Conservation (phyloP, 2,888 invertebrate species). For the Lacanobia oleracea region DNA sequence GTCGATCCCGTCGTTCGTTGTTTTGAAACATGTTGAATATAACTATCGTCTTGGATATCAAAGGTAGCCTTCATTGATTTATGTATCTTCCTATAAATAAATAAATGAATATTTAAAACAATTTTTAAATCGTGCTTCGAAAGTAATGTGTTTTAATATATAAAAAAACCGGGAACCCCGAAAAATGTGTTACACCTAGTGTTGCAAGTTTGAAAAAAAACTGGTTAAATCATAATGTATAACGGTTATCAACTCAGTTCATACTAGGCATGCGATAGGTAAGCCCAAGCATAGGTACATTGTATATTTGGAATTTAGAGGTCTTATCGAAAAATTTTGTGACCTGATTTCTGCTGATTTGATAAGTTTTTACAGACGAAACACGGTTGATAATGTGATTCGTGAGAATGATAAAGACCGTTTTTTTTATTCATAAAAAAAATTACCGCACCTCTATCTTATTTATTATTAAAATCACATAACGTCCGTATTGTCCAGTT, state of each 20-base stretch:
- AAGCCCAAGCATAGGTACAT: neutral
- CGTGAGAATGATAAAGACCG: neutral
- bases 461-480: neutral
- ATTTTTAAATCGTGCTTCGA: neutral
- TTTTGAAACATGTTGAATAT: conserved; percentile 39
- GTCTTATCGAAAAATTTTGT: conserved; percentile 35
- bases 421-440: neutral
- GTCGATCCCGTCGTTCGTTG: conserved; percentile 21
- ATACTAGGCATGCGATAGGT: conserved; percentile 1
- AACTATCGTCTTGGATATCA: conserved; percentile 40
- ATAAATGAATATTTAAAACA: neutral
- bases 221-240: neutral
- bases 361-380: conserved; percentile 27
- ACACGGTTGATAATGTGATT: neutral
- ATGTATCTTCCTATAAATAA: neutral
- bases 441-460: neutral
- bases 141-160: neutral
- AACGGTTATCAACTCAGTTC: conserved; percentile 13
- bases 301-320: conserved; percentile 14
- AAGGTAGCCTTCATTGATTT: neutral
- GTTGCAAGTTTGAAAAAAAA: conserved; percentile 20
- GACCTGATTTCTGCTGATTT: conserved; percentile 45
- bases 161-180: neutral
- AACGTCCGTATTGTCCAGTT: neutral
- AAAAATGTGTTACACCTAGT: neutral